Evolutionary conservation across 1,140 invertebrate species (phyloP).

Genomic region (Drosophila sproati): DNA sequence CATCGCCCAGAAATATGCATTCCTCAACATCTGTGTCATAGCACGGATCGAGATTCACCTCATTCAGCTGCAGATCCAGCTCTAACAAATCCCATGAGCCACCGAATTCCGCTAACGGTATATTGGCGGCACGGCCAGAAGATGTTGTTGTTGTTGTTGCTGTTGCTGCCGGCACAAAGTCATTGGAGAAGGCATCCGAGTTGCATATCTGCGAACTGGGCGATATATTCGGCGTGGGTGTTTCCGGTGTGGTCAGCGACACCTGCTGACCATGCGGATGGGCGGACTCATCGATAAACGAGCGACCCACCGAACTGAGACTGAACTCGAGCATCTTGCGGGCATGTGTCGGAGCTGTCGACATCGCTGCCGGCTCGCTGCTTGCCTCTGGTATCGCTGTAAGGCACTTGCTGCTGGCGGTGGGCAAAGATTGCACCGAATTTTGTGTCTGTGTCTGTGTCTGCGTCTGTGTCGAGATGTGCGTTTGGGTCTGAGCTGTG

Average conservation of each 20-base stretch:
- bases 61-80: constrained; percentile 81
- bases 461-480: constrained; percentile 22
- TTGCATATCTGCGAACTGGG: constrained; percentile 85
- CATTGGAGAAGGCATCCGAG: constrained; percentile 83
- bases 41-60: constrained; percentile 83
- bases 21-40: constrained; percentile 86
- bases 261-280: constrained; percentile 48
- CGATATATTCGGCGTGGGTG: constrained; percentile 86
- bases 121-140: constrained; percentile 20
- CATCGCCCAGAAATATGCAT: constrained; percentile 86
- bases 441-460: constrained; percentile 46
- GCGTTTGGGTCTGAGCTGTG: constrained; percentile 32
- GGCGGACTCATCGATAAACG: constrained; percentile 77
- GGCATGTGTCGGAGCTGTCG: constrained; percentile 27
- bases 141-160: not conserved
- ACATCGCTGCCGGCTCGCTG: constrained; percentile 41
- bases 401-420: constrained; percentile 70
- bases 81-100: constrained; percentile 83
- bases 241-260: constrained; percentile 86
- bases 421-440: constrained; percentile 56
- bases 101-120: constrained; percentile 78
- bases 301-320: constrained; percentile 81
- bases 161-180: constrained; percentile 68
- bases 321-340: constrained; percentile 78
- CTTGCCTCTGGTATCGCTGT: constrained; percentile 77